Evolutionary conservation across 35 echinoderm and acorn worm species (phyloP).

Genomic region (Heliocidaris erythrogramma): DNA sequence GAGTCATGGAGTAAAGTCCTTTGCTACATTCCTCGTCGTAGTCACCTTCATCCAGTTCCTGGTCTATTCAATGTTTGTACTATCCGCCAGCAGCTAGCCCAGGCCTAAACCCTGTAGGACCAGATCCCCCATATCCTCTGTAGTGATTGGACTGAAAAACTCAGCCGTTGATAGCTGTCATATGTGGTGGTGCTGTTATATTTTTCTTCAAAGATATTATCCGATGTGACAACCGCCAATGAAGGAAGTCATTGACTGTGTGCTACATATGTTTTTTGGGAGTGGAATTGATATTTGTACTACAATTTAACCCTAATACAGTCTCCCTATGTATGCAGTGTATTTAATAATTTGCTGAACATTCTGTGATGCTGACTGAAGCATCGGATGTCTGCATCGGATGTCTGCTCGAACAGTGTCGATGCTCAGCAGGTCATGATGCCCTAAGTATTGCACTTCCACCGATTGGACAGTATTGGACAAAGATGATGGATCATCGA

Average conservation of each 20-base stretch:
- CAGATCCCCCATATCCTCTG: background rate
- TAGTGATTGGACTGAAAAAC: background rate
- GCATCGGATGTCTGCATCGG: background rate
- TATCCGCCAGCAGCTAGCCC: slow-evolving; percentile 82
- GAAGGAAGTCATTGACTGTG: background rate
- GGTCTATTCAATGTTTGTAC: slow-evolving; percentile 68
- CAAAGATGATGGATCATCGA: background rate
- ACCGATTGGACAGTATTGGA: background rate
- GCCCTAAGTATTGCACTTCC: background rate
- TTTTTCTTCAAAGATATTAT: background rate
- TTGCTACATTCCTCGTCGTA: slow-evolving; percentile 84
- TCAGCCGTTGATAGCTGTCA: background rate
- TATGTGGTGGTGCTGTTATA: slow-evolving; percentile 1
- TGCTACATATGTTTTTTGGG: background rate
- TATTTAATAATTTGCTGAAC: background rate
- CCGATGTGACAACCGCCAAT: background rate
- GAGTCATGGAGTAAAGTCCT: slow-evolving; percentile 85
- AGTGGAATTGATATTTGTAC: background rate
- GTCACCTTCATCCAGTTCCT: slow-evolving; percentile 85
- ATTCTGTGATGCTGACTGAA: background rate
- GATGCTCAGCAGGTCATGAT: background rate
- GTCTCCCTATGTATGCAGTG: background rate
- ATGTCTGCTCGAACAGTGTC: background rate
- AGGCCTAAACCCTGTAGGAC: slow-evolving; percentile 18
- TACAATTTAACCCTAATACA: background rate